Evolutionary conservation across 1,140 invertebrate genomes (phyloP).

Genomic region (Drosophila trapezifrons): DNA sequence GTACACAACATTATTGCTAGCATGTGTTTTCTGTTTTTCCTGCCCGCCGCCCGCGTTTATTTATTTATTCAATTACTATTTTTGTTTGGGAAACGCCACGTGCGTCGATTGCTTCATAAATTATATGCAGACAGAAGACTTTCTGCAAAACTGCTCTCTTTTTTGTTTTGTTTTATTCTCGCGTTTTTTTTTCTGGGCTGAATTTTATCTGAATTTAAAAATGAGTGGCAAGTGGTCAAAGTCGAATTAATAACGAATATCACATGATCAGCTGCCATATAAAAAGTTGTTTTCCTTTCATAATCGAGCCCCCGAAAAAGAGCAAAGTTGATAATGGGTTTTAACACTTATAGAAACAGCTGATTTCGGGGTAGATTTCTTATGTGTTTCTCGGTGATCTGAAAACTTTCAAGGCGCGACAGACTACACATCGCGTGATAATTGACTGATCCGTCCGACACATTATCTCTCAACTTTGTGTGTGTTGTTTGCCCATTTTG

Average conservation of each 20-base stretch:
- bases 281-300: slow-evolving; percentile 26
- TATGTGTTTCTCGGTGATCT: neutral
- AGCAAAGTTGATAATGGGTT: slow-evolving; percentile 8
- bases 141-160: slow-evolving; percentile 11
- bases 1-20: slow-evolving; percentile 46
- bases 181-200: slow-evolving; percentile 18
- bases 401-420: slow-evolving; percentile 24
- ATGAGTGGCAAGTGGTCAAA: slow-evolving; percentile 54
- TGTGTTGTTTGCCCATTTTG: slow-evolving; percentile 26
- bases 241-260: slow-evolving; percentile 68
- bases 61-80: slow-evolving; percentile 52
- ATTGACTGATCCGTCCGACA: slow-evolving; percentile 50
- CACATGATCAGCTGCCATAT: slow-evolving; percentile 61
- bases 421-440: slow-evolving; percentile 58
- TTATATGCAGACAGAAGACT: slow-evolving; percentile 32
- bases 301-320: slow-evolving; percentile 58
- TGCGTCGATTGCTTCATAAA: slow-evolving; percentile 60
- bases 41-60: slow-evolving; percentile 13
- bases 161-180: slow-evolving; percentile 17
- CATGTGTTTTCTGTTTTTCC: slow-evolving; percentile 48
- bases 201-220: slow-evolving; percentile 70
- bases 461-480: slow-evolving; percentile 33
- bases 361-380: slow-evolving; percentile 38
- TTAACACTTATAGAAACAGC: slow-evolving; percentile 39
- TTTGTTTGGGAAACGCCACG: slow-evolving; percentile 55